These are phyloP conservation scores for Diadophis punctatus DNA, from an alignment of 2,113 vertebrate genomes.

Conservation along the genomic window DNA sequence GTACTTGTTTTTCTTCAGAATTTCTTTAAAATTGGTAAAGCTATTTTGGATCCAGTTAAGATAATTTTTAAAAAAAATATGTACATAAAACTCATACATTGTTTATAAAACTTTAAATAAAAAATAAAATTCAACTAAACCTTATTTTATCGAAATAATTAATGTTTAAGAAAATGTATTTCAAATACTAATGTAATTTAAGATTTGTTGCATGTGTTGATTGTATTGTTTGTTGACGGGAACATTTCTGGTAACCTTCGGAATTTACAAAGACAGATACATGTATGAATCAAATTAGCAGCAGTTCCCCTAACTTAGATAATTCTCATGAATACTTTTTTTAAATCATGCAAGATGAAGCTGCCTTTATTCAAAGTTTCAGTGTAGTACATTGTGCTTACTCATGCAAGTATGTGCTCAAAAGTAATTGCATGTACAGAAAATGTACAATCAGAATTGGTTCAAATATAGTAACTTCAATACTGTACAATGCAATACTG, in stretches of 20 bases:
- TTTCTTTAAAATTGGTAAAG: conserved; percentile 18
- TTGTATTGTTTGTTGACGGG: background rate
- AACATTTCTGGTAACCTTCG: background rate
- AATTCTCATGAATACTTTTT: background rate
- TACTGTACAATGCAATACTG: background rate
- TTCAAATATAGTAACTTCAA: background rate
- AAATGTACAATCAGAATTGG: background rate
- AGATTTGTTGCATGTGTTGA: background rate
- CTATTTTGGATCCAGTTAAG: conserved; percentile 17
- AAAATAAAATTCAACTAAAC: background rate
- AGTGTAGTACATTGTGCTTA: background rate
- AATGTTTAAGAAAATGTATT: background rate
- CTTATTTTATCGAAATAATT: background rate
- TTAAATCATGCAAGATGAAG: background rate
- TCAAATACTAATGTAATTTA: background rate
- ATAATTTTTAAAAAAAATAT: conserved; percentile 17
- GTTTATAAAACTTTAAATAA: background rate
- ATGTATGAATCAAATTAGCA: background rate
- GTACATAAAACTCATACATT: conserved; percentile 27
- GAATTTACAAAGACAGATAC: background rate
- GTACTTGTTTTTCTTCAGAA: background rate
- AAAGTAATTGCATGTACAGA: background rate
- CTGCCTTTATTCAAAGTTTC: background rate
- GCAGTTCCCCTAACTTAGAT: background rate
- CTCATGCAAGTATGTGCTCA: background rate